phyloP scores from a whole-genome alignment of 2,113 vertebrate species.

The Anhinga rufa region DNA sequence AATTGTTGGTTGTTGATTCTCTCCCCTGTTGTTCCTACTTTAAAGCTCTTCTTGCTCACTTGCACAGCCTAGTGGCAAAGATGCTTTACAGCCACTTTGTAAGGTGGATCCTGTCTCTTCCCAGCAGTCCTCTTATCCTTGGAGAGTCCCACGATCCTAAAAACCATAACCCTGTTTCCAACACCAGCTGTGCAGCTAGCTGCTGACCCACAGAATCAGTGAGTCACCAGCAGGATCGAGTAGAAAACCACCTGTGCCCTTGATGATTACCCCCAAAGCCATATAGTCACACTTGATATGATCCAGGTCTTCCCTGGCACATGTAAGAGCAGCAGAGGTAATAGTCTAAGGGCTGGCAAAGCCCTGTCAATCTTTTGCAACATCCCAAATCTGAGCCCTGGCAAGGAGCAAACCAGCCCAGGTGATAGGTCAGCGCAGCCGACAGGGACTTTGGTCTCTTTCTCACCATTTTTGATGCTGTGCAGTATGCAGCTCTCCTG shows the following conservation, averaged over 20 bases:
- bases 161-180: neutral
- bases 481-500: accelerated
- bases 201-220: neutral
- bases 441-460: neutral
- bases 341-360: neutral
- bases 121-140: neutral
- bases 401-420: neutral
- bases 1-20: neutral
- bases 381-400: neutral
- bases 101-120: neutral
- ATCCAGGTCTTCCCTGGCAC: neutral
- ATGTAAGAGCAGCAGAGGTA: neutral
- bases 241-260: neutral
- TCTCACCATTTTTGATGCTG: neutral
- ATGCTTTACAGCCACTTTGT: neutral
- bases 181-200: neutral
- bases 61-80: neutral
- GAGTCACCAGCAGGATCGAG: accelerated
- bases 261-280: neutral
- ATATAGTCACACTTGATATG: neutral
- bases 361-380: neutral
- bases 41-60: neutral
- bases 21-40: neutral
- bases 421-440: neutral
- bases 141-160: neutral